These are phyloP conservation scores for Aptenodytes patagonicus DNA, from an alignment of 2,113 vertebrate genomes.

Conservation along the genomic window DNA sequence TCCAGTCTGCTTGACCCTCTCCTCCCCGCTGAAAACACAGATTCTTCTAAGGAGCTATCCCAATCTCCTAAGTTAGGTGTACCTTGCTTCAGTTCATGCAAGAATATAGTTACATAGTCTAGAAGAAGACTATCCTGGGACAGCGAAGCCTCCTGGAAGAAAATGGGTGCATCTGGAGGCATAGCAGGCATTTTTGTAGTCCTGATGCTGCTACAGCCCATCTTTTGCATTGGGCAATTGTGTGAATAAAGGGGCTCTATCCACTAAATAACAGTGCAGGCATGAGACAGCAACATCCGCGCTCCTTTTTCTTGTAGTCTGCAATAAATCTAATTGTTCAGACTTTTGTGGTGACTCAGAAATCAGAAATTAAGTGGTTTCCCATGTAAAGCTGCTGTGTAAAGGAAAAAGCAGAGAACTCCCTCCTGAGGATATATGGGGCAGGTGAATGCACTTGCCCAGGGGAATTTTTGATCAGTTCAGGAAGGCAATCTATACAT, in stretches of 20 bases:
- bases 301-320: neutral
- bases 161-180: neutral
- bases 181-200: neutral
- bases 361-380: neutral
- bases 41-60: neutral
- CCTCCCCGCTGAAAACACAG: neutral
- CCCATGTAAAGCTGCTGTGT: neutral
- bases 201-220: neutral
- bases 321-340: neutral
- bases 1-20: neutral
- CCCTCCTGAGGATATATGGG: neutral
- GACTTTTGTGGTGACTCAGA: neutral
- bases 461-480: neutral
- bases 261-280: neutral
- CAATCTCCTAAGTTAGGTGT: neutral
- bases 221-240: accelerated
- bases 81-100: neutral
- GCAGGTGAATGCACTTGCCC: neutral
- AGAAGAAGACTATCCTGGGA: no score
- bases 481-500: neutral
- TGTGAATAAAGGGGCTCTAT: neutral
- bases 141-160: no score
- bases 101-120: no score
- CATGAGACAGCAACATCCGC: neutral
- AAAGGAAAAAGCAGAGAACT: neutral